A percentile compares a stretch with the other conserved stretches of the same genome.
Conservation (phyloP, 2,888 invertebrate species). For the Stenoptilia bipunctidactyla region DNA sequence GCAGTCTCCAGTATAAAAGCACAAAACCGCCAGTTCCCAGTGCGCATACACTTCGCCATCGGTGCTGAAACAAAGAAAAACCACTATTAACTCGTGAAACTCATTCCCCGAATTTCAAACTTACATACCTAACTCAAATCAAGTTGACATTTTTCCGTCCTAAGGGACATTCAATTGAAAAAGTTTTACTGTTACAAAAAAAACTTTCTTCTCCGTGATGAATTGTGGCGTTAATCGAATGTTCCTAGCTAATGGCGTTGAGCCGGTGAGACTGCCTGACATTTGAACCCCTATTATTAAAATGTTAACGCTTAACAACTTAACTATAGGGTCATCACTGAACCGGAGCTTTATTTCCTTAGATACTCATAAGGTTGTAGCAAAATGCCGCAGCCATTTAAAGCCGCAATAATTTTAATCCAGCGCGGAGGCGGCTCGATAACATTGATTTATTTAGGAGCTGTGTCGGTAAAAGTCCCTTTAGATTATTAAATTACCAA, state of each 20-base stretch:
- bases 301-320: too few relatives aligned
- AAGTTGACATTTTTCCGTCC: too few relatives aligned
- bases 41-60: constrained; percentile 78
- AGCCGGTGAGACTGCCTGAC: too few relatives aligned
- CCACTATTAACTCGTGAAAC: neutral
- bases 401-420: constrained; percentile 40
- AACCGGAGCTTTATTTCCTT: constrained; percentile 4
- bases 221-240: neutral
- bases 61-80: constrained; percentile 73
- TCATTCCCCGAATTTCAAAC: too few relatives aligned
- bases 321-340: too few relatives aligned
- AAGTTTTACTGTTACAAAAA: too few relatives aligned
- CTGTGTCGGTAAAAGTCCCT: constrained; percentile 37
- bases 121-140: too few relatives aligned
- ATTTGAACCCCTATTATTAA: too few relatives aligned
- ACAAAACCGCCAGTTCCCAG: constrained; percentile 76
- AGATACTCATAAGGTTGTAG: constrained; percentile 5
- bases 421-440: constrained; percentile 35
- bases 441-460: constrained; percentile 49
- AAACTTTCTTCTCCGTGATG: neutral
- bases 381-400: constrained; percentile 22
- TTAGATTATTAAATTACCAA: constrained; percentile 46
- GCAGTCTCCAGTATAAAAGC: constrained; percentile 81
- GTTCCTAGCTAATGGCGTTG: too few relatives aligned
- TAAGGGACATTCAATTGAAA: too few relatives aligned